Evolutionary conservation across 2,888 invertebrate genomes (phyloP).

Genomic region (Polyommatus icarus): DNA sequence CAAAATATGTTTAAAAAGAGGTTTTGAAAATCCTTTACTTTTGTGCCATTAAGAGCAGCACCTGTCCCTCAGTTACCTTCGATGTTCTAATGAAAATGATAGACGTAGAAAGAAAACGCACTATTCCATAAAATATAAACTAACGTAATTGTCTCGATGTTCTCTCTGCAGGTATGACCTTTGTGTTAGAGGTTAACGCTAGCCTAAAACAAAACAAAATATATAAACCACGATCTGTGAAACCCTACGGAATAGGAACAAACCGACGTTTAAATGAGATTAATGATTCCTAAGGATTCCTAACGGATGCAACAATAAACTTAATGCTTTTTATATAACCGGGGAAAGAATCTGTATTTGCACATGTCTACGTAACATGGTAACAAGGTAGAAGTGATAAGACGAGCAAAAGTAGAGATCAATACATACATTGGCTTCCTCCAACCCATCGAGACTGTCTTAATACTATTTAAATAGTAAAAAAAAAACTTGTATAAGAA

Average conservation of each 20-base stretch:
- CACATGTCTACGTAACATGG: constrained; percentile 11
- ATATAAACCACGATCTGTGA: constrained; percentile 32
- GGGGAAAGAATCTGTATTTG: background rate
- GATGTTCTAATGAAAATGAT: no score
- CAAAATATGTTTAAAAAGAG: no score
- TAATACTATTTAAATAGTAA: no score
- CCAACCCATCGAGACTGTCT: background rate
- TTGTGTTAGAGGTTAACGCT: background rate
- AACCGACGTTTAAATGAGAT: constrained; percentile 40
- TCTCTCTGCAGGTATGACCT: background rate
- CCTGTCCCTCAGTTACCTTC: no score
- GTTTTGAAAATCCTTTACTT: no score
- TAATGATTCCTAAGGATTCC: constrained; percentile 41
- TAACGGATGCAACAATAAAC: constrained; percentile 16
- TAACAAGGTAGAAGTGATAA: background rate
- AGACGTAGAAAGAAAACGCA: no score
- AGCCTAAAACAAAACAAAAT: constrained; percentile 1
- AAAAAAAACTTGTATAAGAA: no score
- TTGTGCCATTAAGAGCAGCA: no score
- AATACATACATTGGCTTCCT: background rate
- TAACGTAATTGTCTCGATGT: no score
- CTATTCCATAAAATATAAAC: no score
- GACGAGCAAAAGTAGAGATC: background rate
- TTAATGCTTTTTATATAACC: constrained; percentile 30
- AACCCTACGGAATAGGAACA: constrained; percentile 39